Conservation (phyloP, 35 echinoderm and acorn worm genomes). For the Diadema setosum region DNA sequence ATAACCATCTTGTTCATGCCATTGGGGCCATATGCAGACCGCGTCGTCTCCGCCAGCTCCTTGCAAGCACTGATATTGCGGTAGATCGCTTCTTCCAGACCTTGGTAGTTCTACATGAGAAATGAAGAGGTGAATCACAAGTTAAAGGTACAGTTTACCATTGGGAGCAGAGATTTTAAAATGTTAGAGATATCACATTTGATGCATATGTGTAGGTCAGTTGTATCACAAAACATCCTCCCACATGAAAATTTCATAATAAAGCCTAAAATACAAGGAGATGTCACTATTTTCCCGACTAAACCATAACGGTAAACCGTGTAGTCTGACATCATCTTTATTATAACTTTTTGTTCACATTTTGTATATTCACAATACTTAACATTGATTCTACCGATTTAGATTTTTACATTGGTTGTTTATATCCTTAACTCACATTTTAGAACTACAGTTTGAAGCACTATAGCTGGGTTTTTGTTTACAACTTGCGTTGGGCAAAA, state of each 20-base stretch:
- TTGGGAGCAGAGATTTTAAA: neutral
- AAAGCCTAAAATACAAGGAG: neutral
- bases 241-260: neutral
- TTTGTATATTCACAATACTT: too few species aligned
- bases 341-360: too few species aligned
- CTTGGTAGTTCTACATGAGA: constrained; percentile 74
- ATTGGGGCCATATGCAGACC: constrained; percentile 89
- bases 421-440: too few species aligned
- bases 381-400: too few species aligned
- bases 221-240: neutral
- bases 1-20: constrained; percentile 99
- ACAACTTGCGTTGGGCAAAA: too few species aligned
- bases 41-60: constrained; percentile 82
- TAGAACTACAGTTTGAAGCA: too few species aligned
- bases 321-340: too few species aligned
- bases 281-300: too few species aligned
- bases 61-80: constrained; percentile 94
- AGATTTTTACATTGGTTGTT: too few species aligned
- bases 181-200: neutral
- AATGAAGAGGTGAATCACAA: neutral
- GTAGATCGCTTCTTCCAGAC: constrained; percentile 88
- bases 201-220: neutral
- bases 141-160: neutral
- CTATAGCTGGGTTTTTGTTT: too few species aligned
- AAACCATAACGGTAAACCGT: too few species aligned